Evolutionary conservation across 2,113 vertebrate species (phyloP), one percentile per base, ranked within the genome.

Genomic region (Acanthochromis polyacanthus): DNA sequence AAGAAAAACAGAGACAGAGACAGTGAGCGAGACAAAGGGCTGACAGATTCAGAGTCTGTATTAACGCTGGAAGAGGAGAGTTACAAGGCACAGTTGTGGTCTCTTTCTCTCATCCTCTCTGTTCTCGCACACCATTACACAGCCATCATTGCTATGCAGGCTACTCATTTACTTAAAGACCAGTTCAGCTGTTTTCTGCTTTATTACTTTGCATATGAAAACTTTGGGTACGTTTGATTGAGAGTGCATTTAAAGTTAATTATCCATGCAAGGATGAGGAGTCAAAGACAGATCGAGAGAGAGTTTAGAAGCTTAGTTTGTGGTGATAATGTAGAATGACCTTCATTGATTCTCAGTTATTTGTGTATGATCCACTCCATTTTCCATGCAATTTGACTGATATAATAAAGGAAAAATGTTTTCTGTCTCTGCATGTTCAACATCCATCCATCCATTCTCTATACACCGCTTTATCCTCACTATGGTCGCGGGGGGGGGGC

Each of bases 201-300:
- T 40, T 17, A 68, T 83, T 80, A 78, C 84, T 80, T 40, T 66
- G 65, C 76, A 73, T 66, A 75, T 78, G 52, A 78, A 77, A 75
- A 74, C 45, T 71, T 56, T 67, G 78, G 50, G 36, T 43, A 15
- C 30, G 72, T 78, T 77, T 84, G 75, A 82, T 22, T 40, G 57
- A 83, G 45, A 63, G 51, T 12, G 10, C 28, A 40, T 66, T 84
- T 56, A 75, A 84, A 81, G 63, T 78, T 70, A 78, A 80, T 72
- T 51, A 63, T 69, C 65, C 69, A 25, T 65, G 43, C 8, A 82
- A 43, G 64, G 15, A 64, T 11, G 22, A 59, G 22, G 19, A 45
- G 12, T 15, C 4, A 64, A 51, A 40, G 30, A 62, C 0, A 12
- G n/a, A 56, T 3, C 40, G 15, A 43, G 4, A 43, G 12, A 61